Percentiles rank a stretch among this genome's conserved stretches.
Conservation (phyloP, 2,888 invertebrate species). For the Epinotia bilunana region DNA sequence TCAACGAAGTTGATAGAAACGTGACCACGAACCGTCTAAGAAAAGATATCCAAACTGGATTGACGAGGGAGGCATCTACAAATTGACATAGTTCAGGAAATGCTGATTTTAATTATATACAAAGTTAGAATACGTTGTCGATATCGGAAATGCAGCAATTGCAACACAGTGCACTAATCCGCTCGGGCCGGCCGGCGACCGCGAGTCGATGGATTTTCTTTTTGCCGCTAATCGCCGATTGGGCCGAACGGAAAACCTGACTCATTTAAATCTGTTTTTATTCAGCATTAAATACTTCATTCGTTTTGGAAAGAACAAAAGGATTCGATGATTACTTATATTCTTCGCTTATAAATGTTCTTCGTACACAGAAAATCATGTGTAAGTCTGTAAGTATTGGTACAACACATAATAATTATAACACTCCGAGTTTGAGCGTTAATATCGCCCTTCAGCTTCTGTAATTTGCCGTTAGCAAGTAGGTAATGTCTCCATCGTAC, state of each 20-base stretch:
- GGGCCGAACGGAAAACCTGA: not conserved
- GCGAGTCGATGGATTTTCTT: constrained; percentile 13
- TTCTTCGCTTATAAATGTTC: no score
- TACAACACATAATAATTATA: no score
- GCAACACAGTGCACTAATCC: constrained; percentile 12
- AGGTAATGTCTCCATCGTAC: no score
- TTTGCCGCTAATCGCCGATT: constrained; percentile 28
- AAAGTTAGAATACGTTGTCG: not conserved
- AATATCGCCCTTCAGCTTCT: no score
- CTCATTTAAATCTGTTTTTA: constrained; percentile 11
- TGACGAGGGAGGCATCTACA: no score
- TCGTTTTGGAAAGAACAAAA: not conserved
- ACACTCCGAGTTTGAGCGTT: no score
- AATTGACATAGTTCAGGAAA: not conserved
- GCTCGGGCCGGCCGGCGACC: constrained; percentile 1
- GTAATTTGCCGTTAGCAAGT: no score
- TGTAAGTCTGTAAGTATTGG: no score
- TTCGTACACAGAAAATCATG: no score
- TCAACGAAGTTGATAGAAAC: not conserved
- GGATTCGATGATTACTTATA: not conserved
- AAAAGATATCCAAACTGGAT: no score
- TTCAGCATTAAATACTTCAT: constrained; percentile 5
- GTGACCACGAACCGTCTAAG: not conserved
- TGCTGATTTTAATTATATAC: not conserved
- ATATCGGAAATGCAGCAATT: not conserved